Evolutionary conservation across 2,888 invertebrate species (phyloP), one percentile per base, ranked within the genome.

Genomic region (Meteorus colon): DNA sequence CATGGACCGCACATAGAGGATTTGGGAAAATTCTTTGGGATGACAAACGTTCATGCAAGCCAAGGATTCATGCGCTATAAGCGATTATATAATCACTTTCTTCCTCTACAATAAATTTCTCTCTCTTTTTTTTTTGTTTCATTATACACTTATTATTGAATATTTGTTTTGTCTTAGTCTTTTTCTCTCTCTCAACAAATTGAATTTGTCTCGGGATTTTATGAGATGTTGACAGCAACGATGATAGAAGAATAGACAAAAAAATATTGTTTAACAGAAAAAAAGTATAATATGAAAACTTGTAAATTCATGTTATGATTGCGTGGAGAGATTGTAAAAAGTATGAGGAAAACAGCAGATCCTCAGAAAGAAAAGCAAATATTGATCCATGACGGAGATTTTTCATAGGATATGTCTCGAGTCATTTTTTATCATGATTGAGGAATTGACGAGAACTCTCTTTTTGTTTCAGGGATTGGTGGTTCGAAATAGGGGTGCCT

Each of bases 51-150:
- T 71, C 81, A 76, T 83, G 83, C 82, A 78, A 80, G 79, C 48
- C 72, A 41, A 55, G 79, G 77, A 79, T 19, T 71, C 82, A 82
- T 82, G 82, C 82, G 79, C 77, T 76, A 81, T 19, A 55, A 81
- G 81, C 81, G 60, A 74, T 60, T 77, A 51, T 75, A 75, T 34
- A 63, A 68, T 41, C 37, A n/a, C 31, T 37, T 66, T 37, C 45
- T 75, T 75, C 68, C 37, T 77, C 59, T 48, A 69, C 75, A 51
- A 41, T 45, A 34, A 74, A 75, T 60, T 73, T 34, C 27, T 29
- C 51, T 74, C 41, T 12, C 48, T 16, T 48, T 71, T 73, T 24
- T 65, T 71, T 29, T 69, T 29, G 34, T n/a, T n/a, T n/a, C n/a
- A n/a, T 34, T 8, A 55, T 55, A 4, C 19, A 6, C 4, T 19